Evolutionary conservation across 1,140 invertebrate genomes (phyloP).

Genomic region (Dreissena rostriformis): DNA sequence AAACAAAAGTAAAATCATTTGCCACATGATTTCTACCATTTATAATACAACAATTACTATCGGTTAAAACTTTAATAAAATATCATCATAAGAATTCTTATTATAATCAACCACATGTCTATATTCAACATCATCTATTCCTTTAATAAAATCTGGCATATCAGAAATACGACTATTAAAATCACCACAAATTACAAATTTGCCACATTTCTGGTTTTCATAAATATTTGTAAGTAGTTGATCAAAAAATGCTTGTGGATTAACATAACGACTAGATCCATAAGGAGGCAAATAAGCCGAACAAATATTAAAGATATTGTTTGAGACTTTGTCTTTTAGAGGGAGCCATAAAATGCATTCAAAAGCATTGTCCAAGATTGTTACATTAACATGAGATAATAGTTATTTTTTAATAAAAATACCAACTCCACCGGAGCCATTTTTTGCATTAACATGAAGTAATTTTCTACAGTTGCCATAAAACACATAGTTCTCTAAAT

Average conservation of each 20-base stretch:
- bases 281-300: neutral
- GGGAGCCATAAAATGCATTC: slow-evolving; percentile 18
- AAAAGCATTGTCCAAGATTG: neutral
- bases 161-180: slow-evolving; percentile 2
- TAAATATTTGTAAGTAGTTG: slow-evolving; percentile 10
- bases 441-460: too few species aligned
- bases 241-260: slow-evolving; percentile 11
- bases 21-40: slow-evolving; percentile 1
- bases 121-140: neutral
- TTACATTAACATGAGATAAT: neutral
- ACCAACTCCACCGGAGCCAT: too few species aligned
- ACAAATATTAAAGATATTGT: neutral
- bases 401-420: neutral
- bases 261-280: slow-evolving; percentile 6
- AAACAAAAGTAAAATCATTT: slow-evolving; percentile 16
- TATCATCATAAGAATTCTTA: slow-evolving; percentile 10
- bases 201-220: neutral
- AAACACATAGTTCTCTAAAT: slow-evolving; percentile 9
- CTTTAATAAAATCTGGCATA: slow-evolving; percentile 23
- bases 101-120: slow-evolving; percentile 8
- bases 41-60: slow-evolving; percentile 1
- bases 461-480: too few species aligned
- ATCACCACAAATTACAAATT: neutral
- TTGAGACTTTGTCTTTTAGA: neutral
- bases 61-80: slow-evolving; percentile 8